Conservation (phyloP, 1,140 invertebrate species). For the Cheumatopsyche charites region DNA sequence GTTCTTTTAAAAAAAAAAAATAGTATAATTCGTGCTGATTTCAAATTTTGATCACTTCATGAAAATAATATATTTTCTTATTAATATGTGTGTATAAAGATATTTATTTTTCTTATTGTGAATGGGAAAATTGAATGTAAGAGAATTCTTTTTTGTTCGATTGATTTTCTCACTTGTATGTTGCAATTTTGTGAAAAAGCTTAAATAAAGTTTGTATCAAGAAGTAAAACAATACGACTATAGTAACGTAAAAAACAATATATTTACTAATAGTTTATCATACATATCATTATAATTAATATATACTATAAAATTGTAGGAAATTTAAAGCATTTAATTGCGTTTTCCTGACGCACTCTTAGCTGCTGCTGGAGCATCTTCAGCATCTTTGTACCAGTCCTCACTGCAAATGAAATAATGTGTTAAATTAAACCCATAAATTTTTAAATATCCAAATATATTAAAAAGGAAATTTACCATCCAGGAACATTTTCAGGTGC, state of each 20-base stretch:
- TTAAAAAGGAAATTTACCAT: conserved; percentile 67
- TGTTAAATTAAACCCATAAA: conserved; percentile 44
- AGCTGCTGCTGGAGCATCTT: conserved; percentile 52
- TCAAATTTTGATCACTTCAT: not conserved
- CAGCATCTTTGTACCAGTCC: conserved; percentile 83
- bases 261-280: conserved; percentile 40
- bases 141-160: not conserved
- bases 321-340: conserved; percentile 3
- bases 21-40: not conserved
- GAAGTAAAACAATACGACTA: conserved; percentile 15
- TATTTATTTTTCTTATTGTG: not conserved
- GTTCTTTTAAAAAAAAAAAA: too few relatives aligned
- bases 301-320: conserved; percentile 35
- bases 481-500: conserved; percentile 85
- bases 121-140: not conserved
- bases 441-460: conserved; percentile 31
- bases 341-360: conserved; percentile 35
- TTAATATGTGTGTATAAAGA: not conserved
- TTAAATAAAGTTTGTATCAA: too few relatives aligned
- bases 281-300: conserved; percentile 43
- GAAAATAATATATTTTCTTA: not conserved
- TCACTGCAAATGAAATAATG: conserved; percentile 65
- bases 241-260: conserved; percentile 45
- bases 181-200: not conserved
- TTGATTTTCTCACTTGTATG: not conserved